Conservation (phyloP, 2,888 invertebrate species). For the Apodemia zela region DNA sequence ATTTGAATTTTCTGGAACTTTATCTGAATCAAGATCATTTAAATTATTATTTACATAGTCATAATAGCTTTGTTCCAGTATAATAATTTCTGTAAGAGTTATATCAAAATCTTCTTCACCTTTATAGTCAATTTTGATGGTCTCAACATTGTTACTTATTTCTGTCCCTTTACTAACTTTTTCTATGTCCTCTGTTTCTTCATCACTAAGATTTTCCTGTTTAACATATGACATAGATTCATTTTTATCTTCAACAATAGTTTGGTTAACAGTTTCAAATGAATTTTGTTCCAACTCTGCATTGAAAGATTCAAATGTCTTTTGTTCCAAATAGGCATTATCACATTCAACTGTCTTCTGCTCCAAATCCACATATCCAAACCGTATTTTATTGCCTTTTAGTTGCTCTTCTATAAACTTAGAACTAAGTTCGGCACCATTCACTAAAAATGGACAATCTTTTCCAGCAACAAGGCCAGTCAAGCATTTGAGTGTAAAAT, state of each 20-base stretch:
- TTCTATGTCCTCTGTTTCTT: conserved; percentile 33
- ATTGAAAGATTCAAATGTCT: conserved; percentile 19
- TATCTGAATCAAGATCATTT: conserved; percentile 47
- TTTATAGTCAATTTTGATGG: conserved; percentile 42
- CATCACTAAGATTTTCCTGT: conserved; percentile 40
- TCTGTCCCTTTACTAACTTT: conserved; percentile 27
- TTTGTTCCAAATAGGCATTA: conserved; percentile 18
- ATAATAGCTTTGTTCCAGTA: conserved; percentile 62
- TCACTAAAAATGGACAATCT: conserved; percentile 57
- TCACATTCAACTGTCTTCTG: conserved; percentile 33
- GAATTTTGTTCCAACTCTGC: too few species aligned
- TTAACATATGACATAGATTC: conserved; percentile 47
- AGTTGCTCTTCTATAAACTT: conserved; percentile 58
- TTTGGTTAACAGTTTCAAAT: conserved; percentile 18
- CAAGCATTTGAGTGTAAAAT: conserved; percentile 70
- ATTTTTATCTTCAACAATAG: conserved; percentile 30
- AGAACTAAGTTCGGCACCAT: conserved; percentile 61
- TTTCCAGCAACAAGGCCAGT: conserved; percentile 55
- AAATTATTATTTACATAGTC: conserved; percentile 55
- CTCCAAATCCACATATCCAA: conserved; percentile 58
- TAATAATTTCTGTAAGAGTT: conserved; percentile 63
- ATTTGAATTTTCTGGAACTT: conserved; percentile 48
- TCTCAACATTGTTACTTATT: conserved; percentile 29
- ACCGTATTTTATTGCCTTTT: conserved; percentile 44
- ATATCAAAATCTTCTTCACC: conserved; percentile 71